phyloP scores from a whole-genome alignment of 1,140 invertebrate species.

The Pachypsylla venusta region DNA sequence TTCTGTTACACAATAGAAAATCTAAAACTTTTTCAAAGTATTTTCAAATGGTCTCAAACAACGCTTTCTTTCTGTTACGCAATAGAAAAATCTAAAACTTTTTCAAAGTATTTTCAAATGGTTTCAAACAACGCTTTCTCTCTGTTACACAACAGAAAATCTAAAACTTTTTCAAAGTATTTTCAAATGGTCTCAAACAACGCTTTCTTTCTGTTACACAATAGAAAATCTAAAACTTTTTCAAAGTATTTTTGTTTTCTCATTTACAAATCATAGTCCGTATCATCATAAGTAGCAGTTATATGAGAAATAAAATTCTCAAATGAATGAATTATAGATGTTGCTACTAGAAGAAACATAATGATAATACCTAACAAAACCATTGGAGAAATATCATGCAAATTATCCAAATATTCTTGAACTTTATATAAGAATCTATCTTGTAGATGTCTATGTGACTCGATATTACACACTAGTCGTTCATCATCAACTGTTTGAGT shows the following conservation, averaged over 20 bases:
- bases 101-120: too few relatives aligned
- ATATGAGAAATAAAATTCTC: conserved; percentile 4
- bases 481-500: neutral
- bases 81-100: too few relatives aligned
- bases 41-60: too few relatives aligned
- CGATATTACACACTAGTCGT: neutral
- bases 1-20: too few relatives aligned
- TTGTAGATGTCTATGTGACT: neutral
- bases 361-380: neutral
- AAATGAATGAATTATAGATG: conserved; percentile 2
- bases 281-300: conserved; percentile 8
- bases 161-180: too few relatives aligned
- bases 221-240: neutral
- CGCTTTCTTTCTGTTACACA: too few relatives aligned
- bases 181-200: too few relatives aligned
- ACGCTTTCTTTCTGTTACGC: too few relatives aligned
- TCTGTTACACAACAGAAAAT: too few relatives aligned
- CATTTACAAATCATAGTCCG: too few relatives aligned
- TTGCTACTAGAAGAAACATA: neutral
- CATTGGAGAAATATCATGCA: neutral
- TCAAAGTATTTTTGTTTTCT: neutral
- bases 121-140: too few relatives aligned
- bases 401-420: neutral
- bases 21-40: too few relatives aligned
- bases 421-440: neutral